These are phyloP conservation scores for Rhabdornis inornatus DNA, from an alignment of 2,113 vertebrate genomes.

Conservation along the genomic window DNA sequence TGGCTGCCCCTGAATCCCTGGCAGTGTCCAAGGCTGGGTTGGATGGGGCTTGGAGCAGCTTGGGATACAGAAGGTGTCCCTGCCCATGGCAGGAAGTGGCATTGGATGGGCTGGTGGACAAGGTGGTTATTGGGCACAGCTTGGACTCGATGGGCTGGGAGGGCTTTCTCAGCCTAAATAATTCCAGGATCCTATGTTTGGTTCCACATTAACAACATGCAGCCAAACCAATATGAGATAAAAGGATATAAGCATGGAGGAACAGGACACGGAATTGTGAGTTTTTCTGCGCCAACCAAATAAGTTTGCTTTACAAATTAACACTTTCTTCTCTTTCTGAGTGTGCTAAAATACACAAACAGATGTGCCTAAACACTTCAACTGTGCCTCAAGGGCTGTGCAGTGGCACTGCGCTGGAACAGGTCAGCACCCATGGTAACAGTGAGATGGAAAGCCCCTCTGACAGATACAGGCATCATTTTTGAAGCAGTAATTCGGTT, in stretches of 20 bases:
- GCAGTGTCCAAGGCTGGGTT: rapidly evolving
- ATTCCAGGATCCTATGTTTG: background rate
- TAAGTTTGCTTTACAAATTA: background rate
- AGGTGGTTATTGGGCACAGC: background rate
- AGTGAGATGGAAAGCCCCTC: background rate
- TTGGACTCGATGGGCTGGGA: background rate
- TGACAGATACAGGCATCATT: background rate
- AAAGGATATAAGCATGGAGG: background rate
- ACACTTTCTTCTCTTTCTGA: background rate
- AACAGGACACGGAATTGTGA: background rate
- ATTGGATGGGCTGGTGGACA: background rate
- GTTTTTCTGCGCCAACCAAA: background rate
- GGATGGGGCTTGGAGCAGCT: background rate
- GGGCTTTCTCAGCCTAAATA: background rate
- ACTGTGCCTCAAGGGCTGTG: background rate
- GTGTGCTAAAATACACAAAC: background rate
- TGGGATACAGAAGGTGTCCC: background rate
- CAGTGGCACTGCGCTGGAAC: background rate
- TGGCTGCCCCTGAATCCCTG: background rate
- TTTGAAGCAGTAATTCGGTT: background rate
- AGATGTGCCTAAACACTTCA: background rate
- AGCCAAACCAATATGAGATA: background rate
- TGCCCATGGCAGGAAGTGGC: background rate
- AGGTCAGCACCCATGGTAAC: background rate
- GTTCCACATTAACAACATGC: background rate